These are phyloP conservation scores for Cephus spinipes DNA, from an alignment of 2,888 invertebrate species.

Conservation along the genomic window DNA sequence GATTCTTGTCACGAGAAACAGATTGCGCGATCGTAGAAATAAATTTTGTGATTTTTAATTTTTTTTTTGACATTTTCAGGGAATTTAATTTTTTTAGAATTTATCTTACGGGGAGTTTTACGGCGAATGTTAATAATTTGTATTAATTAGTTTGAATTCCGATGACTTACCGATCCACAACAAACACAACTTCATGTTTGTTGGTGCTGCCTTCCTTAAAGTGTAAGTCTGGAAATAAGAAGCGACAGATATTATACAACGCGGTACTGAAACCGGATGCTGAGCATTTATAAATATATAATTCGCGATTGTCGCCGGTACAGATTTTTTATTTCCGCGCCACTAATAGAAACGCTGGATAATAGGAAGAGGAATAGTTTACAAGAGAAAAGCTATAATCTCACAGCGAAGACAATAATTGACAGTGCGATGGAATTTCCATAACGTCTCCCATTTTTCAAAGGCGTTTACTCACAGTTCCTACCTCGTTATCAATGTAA, in stretches of 20 bases:
- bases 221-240: slow-evolving; percentile 30
- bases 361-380: slow-evolving; percentile 22
- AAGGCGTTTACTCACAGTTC: no score
- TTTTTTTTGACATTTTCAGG: background rate
- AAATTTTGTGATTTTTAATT: background rate
- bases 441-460: no score
- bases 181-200: slow-evolving; percentile 58
- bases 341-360: background rate
- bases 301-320: no score
- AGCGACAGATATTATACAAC: no score
- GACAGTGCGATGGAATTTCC: no score
- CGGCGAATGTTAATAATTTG: no score
- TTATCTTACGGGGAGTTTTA: no score
- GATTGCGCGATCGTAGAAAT: background rate
- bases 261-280: no score
- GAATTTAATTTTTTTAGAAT: background rate
- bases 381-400: slow-evolving; percentile 34
- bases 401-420: slow-evolving; percentile 25
- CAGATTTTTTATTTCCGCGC: no score
- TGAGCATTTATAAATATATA: no score
- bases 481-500: no score
- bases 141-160: slow-evolving; percentile 3
- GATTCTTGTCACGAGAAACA: background rate
- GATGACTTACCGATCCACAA: slow-evolving; percentile 56
- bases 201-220: slow-evolving; percentile 47